Base-by-base conservation (phyloP, 2,113 vertebrate genomes). In the Mormyrus lacerda region DNA sequence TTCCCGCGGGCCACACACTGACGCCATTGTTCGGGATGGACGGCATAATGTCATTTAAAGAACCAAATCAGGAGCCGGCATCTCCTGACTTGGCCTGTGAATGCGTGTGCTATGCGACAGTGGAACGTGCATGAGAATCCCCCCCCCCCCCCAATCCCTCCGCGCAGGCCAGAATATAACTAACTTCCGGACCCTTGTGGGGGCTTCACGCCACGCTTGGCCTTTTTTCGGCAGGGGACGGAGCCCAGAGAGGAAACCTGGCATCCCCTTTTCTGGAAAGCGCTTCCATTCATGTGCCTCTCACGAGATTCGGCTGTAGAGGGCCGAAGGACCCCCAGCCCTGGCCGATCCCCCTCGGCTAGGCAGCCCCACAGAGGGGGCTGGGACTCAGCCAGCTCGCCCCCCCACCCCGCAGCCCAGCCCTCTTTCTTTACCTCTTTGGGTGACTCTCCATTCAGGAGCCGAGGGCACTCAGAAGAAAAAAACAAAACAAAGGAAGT, bases 31-130 rank as follows among this genome's bases (percentile, higher is more conserved):
- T 91, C 88, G 91, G 85, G 88, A 90, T 83, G 83, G 45, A 92
- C 65, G 65, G 87, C 89, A 89, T 90, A 92, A 94, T 93, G 92
- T 91, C 91, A 94, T 95, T 95, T 93, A 92, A 90, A 90, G 94
- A 94, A 94, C 92, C 90, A 61, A 92, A 94, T 94, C 93, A 94
- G 86, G 90, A 88, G 84, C 87, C 91, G 86, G 69, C 90, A 92
- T 92, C 92, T 93, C 92, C 93, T 94, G 93, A 94, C 92, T 93
- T 87, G 90, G 91, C 88, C 51, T 89, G 83, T 55, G 31, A 82
- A 50, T 31, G 8, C 35, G 2, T 11, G 45, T 76, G 65, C 17
- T 21, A 44, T 50, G 88, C 24, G 27, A 21, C 27, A 65, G 42
- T 9, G n/a, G 86, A 5, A 65, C 13, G 13, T 15, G 8, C 3